Evolutionary conservation across 2,888 invertebrate species (phyloP).

Genomic region (Epinotia brunnichana): DNA sequence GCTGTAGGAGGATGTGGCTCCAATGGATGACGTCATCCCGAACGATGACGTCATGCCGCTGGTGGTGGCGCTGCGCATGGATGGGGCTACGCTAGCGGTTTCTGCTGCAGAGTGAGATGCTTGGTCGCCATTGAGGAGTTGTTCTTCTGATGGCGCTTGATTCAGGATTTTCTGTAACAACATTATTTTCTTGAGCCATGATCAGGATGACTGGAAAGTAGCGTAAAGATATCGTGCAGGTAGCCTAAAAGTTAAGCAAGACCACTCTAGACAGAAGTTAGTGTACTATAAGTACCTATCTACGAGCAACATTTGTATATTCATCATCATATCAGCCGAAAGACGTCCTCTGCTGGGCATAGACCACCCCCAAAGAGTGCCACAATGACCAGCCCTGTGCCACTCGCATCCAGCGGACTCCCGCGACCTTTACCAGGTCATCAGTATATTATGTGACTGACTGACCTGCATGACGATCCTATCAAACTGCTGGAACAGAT

Average conservation of each 20-base stretch:
- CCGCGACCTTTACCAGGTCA: no score
- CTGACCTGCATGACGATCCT: no score
- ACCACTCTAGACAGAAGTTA: no score
- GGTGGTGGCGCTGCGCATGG: slow-evolving; percentile 65
- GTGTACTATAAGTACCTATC: no score
- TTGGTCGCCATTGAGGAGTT: slow-evolving; percentile 68
- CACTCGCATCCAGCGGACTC: no score
- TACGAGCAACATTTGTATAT: no score
- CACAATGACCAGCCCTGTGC: no score
- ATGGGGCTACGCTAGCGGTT: slow-evolving; percentile 70
- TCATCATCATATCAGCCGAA: no score
- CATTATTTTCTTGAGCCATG: neutral
- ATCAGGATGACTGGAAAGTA: neutral
- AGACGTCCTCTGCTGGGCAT: no score
- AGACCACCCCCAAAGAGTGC: no score
- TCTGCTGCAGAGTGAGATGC: slow-evolving; percentile 65
- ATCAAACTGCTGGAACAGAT: no score
- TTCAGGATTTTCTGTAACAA: slow-evolving; percentile 74
- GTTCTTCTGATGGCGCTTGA: slow-evolving; percentile 77
- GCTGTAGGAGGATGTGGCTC: slow-evolving; percentile 75
- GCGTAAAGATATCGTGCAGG: neutral
- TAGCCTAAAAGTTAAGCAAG: neutral
- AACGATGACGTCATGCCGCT: slow-evolving; percentile 70
- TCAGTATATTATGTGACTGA: no score
- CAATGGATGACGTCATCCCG: slow-evolving; percentile 73